Base-by-base conservation (phyloP, 2,888 invertebrate species). In the Andrena flavipes region DNA sequence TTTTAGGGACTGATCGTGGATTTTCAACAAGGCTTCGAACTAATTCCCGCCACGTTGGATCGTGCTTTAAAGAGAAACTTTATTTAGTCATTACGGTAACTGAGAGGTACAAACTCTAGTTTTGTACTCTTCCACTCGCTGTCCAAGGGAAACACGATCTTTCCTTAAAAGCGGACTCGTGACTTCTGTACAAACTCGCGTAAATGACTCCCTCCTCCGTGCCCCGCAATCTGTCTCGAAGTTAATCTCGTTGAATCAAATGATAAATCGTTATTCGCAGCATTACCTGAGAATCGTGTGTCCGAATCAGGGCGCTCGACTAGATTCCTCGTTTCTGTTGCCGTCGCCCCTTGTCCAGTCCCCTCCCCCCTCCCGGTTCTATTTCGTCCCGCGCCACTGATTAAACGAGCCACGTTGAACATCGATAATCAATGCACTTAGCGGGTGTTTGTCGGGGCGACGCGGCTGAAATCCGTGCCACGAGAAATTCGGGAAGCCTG, bases 351-450 rank as follows among this genome's bases (percentile, higher is more conserved):
- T 59, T 29, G 42, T n/a, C 29, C n/a, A 20, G 26, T 10, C 35
- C 2, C 20, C 69, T n/a, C 29, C 35, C 8, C 35, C 2, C 20
- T 59, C 26, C 20, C 35, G 4, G n/a, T 54, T 35, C 33, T 29
- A 59, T 20, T 70, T 42, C 16, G 13, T 16, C 42, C 42, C 42
- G 42, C 42, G 16, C 42, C 42, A 5, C 16, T 42, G 59, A 59
- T 70, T 70, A 48, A 70, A 59, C 33, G 8, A 29, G 29, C 59
- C 42, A n/a, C 59, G 56, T 35, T 59, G 69, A 70, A 42, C 69
- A 70, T 70, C 59, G 42, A 56, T 70, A 70, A 70, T 70, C 69
- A 59, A 70, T 70, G 59, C 42, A 42, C 69, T 70, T 70, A 70
- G 69, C 29, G 54, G 69, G 69, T 48, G 59, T 59, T 70, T 70